A percentile compares a stretch with the other conserved stretches of the same genome.
These are phyloP conservation scores for Aradophagus sp. DNA, from an alignment of 1,140 invertebrate species.

Conservation along the genomic window DNA sequence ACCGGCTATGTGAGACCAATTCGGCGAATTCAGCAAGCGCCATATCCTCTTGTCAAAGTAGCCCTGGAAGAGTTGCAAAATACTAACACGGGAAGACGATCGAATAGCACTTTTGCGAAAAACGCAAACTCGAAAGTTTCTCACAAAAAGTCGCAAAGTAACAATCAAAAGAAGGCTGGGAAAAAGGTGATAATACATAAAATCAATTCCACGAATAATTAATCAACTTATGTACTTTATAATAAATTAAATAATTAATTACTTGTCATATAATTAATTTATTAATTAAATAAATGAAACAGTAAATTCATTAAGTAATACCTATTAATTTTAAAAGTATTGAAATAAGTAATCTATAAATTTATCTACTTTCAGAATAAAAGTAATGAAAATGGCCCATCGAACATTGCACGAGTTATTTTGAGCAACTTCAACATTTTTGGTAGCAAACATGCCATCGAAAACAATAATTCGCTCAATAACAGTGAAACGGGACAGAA, in stretches of 20 bases:
- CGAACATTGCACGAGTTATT: conserved; percentile 84
- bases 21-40: conserved; percentile 84
- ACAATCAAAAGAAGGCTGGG: conserved; percentile 66
- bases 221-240: too few species aligned
- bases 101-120: conserved; percentile 59
- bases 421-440: conserved; percentile 88
- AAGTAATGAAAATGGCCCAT: conserved; percentile 71
- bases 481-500: conserved; percentile 60
- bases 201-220: too few species aligned
- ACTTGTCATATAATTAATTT: too few species aligned
- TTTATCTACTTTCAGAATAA: conserved; percentile 12
- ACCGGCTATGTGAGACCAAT: conserved; percentile 83
- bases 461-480: conserved; percentile 60
- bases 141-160: conserved; percentile 66
- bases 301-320: too few species aligned
- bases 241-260: too few species aligned
- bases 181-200: conserved; percentile 56
- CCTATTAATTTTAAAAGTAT: too few species aligned
- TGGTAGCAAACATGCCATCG: conserved; percentile 73
- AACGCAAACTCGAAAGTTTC: conserved; percentile 63
- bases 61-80: conserved; percentile 76
- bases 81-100: conserved; percentile 58
- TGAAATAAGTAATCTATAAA: too few species aligned
- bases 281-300: too few species aligned
- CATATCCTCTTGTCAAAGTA: conserved; percentile 86